Percentiles rank a stretch among this genome's conserved stretches.
Evolutionary conservation across 1,140 invertebrate species (phyloP).

Genomic region (Calliopsis andreniformis): DNA sequence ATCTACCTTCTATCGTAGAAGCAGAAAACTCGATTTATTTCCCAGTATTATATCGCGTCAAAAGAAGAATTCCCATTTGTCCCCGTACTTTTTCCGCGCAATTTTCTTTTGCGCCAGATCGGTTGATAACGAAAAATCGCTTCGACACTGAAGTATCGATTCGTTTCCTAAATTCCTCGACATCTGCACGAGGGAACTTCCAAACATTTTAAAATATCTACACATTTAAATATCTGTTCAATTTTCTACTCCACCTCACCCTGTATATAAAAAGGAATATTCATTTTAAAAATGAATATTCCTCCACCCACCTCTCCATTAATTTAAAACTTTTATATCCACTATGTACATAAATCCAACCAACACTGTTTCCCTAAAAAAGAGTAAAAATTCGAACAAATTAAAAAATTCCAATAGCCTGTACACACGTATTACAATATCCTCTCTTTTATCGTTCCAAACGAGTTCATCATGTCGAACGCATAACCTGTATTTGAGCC

Average conservation of each 20-base stretch:
- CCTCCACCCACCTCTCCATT: no score
- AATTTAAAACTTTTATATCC: no score
- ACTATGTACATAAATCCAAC: no score
- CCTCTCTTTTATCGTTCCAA: background rate
- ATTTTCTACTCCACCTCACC: no score
- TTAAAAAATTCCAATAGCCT: no score
- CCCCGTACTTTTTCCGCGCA: background rate
- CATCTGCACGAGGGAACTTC: background rate
- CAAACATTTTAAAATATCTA: background rate
- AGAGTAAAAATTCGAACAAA: no score
- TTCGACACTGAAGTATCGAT: background rate
- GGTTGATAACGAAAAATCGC: background rate
- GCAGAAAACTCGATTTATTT: constrained; percentile 25
- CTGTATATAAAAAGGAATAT: no score
- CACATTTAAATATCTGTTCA: no score
- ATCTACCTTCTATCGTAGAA: background rate
- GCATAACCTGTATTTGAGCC: background rate
- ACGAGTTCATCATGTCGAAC: background rate
- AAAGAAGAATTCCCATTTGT: background rate
- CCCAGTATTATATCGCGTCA: background rate
- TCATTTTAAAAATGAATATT: no score
- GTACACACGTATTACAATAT: no score
- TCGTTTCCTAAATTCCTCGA: background rate
- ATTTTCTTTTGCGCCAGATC: background rate
- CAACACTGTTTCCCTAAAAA: no score